Conservation (phyloP, 2,888 invertebrate species). For the Drosophila picticornis region DNA sequence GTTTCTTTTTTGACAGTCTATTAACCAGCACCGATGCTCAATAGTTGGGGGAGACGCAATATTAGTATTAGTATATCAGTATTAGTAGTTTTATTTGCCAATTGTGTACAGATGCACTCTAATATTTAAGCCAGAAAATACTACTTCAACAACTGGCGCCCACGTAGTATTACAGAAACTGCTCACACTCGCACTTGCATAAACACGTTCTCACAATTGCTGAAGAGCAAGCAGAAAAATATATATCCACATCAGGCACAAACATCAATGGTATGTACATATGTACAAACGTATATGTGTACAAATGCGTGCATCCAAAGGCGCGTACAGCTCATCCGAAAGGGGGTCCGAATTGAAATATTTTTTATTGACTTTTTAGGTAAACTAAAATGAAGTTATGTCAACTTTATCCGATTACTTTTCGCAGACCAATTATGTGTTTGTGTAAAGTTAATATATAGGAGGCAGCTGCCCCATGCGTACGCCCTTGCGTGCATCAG, state of each 20-base stretch:
- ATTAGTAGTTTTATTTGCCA: background rate
- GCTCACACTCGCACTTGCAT: constrained; percentile 2
- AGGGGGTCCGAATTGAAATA: background rate
- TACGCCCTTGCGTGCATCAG: constrained; percentile 1
- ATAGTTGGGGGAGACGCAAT: background rate
- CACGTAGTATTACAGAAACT: background rate
- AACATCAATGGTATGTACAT: background rate
- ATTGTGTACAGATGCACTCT: background rate
- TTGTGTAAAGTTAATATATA: background rate
- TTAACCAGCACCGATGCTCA: no score
- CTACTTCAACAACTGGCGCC: constrained; percentile 4
- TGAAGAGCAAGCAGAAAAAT: constrained; percentile 3
- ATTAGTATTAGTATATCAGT: background rate
- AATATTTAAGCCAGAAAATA: background rate
- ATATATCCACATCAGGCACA: constrained; percentile 1
- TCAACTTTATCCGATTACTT: background rate
- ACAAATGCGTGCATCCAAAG: background rate
- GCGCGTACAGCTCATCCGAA: background rate
- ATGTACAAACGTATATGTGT: background rate
- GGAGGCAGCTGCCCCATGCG: background rate
- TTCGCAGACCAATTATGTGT: background rate
- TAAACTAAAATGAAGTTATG: background rate
- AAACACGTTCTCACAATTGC: constrained; percentile 5
- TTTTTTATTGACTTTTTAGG: background rate
- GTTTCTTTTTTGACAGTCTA: no score